A percentile compares a stretch with the other conserved stretches of the same genome.
Conservation (phyloP, 1,140 invertebrate genomes). For the Dendroctonus valens region DNA sequence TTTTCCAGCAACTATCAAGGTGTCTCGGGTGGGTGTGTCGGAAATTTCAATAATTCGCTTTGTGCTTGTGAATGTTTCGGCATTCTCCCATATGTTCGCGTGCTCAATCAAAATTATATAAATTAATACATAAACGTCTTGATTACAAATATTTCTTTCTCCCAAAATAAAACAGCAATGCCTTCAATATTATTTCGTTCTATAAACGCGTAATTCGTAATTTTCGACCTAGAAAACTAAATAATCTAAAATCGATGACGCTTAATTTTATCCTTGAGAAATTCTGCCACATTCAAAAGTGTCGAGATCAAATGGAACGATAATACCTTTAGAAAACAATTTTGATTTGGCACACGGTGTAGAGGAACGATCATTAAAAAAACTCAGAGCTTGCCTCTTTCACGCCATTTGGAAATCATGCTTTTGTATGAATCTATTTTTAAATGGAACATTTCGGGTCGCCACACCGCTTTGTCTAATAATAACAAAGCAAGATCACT, state of each 20-base stretch:
- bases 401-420: conserved; percentile 1
- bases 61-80: neutral
- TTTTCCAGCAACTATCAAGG: neutral
- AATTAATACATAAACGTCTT: too few relatives aligned
- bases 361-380: neutral
- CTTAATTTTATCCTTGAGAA: conserved; percentile 7
- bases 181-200: too few relatives aligned
- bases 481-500: conserved; percentile 16
- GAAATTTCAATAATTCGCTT: conserved; percentile 7
- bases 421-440: conserved; percentile 22
- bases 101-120: too few relatives aligned
- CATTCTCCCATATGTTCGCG: too few relatives aligned
- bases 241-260: conserved; percentile 9
- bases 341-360: neutral
- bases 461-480: conserved; percentile 23
- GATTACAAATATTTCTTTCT: too few relatives aligned
- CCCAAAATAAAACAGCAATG: too few relatives aligned
- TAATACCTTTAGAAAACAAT: neutral
- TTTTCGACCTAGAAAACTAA: conserved; percentile 10
- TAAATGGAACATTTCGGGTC: conserved; percentile 24
- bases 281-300: neutral
- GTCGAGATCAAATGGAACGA: neutral
- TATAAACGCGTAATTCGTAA: neutral
- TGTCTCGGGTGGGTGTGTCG: conserved; percentile 1
- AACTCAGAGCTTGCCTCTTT: neutral